Evolutionary conservation across 2,113 vertebrate genomes (phyloP), one percentile per base, ranked within the genome.

Genomic region (Blennius ocellaris): DNA sequence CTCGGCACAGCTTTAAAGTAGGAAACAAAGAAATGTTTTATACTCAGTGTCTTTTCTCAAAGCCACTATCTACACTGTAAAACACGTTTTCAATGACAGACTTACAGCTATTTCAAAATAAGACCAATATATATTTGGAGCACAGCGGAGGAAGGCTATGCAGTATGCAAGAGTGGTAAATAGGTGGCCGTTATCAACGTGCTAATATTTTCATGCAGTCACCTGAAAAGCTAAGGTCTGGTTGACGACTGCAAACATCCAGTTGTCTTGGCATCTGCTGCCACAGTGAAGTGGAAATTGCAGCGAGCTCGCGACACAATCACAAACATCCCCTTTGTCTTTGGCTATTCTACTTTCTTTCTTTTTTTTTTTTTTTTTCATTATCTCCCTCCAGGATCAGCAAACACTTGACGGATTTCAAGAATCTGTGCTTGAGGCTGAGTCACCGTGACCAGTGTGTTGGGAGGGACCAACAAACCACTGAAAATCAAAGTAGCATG

Each of bases 381-480:
- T 47, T 63, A 88, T 53, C 58, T 72, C 76, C 54, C 43, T 73
- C 54, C 39, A 73, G 63, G 58, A 69, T 77, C 58, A 67, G 69
- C 39, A 79, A 68, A 55, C 5, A 16, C 59, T 62, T 68, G 78
- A 84, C 41, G 44, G 30, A 75, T 70, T 73, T 6, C 64, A 68
- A 83, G 66, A 64, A 62, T 83, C 73, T 50, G 59, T 59, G 56
- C 66, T 54, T 62, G n/a, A 56, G 69, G 52, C 62, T 87, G 76
- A 89, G 60, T 90, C 85, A 88, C 78, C 30, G 5, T 79, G 52
- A 70, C 53, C 57, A 45, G 57, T 48, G 47, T 39, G 52, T 47
- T 58, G 45, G 64, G 48, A 81, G 67, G 66, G 72, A 82, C 12
- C 17, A 30, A 53, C 41, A 41, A 30, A 30, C 73, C 56, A 78